phyloP scores from a whole-genome alignment of 2,797 vertebrate species.

The Gymnocypris eckloni region DNA sequence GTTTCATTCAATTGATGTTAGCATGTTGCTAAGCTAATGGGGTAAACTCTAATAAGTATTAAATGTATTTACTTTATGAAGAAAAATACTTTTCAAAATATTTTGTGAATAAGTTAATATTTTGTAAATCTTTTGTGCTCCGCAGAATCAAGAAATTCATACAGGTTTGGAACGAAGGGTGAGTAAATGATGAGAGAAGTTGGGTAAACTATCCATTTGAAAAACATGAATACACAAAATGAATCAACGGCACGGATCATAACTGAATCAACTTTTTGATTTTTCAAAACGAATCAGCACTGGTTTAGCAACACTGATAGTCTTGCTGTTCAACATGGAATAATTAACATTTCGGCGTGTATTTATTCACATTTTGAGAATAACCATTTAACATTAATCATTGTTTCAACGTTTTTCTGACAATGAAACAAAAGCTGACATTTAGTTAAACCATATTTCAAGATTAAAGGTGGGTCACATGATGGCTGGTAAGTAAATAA shows the following conservation, averaged over 20 bases:
- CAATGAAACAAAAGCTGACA: not conserved
- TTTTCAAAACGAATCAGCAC: not conserved
- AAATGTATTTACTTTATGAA: not conserved
- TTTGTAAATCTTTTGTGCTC: not conserved
- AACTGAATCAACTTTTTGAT: not conserved
- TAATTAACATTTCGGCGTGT: not conserved
- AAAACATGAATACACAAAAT: not conserved
- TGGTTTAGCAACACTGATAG: not conserved
- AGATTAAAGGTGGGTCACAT: not conserved
- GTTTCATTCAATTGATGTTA: too few relatives aligned
- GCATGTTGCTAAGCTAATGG: slow-evolving; percentile 3
- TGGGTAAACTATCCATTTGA: not conserved
- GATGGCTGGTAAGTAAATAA: not conserved
- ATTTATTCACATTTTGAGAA: not conserved
- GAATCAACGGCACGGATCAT: not conserved
- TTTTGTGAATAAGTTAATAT: too few relatives aligned
- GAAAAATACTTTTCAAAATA: not conserved
- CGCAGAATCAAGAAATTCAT: not conserved
- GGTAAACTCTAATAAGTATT: not conserved
- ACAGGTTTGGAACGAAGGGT: not conserved
- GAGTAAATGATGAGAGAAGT: not conserved
- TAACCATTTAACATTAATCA: not conserved
- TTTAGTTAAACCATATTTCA: not conserved
- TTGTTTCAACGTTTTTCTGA: not conserved
- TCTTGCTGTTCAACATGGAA: not conserved